These are phyloP conservation scores for Dione vanillae DNA, from an alignment of 2,888 invertebrate genomes.

Conservation along the genomic window DNA sequence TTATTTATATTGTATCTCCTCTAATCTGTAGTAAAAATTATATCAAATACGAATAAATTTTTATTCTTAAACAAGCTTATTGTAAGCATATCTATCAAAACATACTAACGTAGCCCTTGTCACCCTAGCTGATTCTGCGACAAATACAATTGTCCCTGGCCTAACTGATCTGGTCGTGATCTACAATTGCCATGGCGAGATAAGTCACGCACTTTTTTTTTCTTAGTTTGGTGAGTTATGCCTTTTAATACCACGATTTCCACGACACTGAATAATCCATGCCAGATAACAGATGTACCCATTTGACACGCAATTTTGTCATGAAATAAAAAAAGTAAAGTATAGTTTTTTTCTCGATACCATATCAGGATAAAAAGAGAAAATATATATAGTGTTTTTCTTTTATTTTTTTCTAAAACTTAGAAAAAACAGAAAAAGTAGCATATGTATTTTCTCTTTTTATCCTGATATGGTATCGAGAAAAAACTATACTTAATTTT, in stretches of 20 bases:
- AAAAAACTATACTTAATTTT: too few species aligned
- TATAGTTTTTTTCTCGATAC: too few species aligned
- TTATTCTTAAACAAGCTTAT: neutral
- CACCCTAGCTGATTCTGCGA: constrained; percentile 64
- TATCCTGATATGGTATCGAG: too few species aligned
- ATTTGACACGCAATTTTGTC: constrained; percentile 19
- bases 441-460: too few species aligned
- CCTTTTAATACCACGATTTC: constrained; percentile 62
- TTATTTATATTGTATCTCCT: too few species aligned
- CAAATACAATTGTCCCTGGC: constrained; percentile 58
- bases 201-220: constrained; percentile 72
- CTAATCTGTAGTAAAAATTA: too few species aligned
- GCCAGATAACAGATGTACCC: constrained; percentile 41
- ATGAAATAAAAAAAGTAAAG: constrained; percentile 9
- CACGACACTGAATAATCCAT: constrained; percentile 62
- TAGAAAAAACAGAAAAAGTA: too few species aligned
- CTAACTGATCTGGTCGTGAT: constrained; percentile 69
- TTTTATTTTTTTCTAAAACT: too few species aligned
- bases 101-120: constrained; percentile 38
- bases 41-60: neutral
- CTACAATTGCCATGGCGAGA: constrained; percentile 58
- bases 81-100: too few species aligned
- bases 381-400: too few species aligned
- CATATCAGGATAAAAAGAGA: too few species aligned
- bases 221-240: constrained; percentile 79